Conservation (phyloP, 2,797 vertebrate genomes). For the Scolopax bukidnonensis region DNA sequence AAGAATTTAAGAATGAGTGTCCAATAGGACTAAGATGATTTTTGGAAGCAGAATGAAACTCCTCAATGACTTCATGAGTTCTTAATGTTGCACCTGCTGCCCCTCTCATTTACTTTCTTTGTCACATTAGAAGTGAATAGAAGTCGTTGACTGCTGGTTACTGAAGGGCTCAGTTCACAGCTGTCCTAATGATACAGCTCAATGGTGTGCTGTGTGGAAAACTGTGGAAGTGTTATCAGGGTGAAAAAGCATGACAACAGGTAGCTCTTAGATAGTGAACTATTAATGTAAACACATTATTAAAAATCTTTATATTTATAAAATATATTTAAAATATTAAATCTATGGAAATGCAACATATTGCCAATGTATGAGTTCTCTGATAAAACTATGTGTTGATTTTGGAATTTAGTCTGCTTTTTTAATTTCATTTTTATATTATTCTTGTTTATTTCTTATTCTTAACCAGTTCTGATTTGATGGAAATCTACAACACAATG, state of each 20-base stretch:
- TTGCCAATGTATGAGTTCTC: neutral
- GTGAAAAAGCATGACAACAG: neutral
- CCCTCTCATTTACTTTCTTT: neutral
- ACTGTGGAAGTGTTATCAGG: neutral
- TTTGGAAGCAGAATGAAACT: neutral
- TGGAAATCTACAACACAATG: neutral
- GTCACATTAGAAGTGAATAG: neutral
- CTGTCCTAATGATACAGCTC: neutral
- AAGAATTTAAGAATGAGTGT: neutral
- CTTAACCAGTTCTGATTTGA: neutral
- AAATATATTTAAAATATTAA: neutral
- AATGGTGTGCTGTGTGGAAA: neutral
- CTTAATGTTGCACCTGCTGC: neutral
- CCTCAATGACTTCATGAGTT: neutral
- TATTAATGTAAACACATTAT: neutral
- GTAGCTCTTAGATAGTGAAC: neutral
- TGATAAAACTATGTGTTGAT: neutral
- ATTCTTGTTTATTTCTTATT: neutral
- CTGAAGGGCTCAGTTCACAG: neutral
- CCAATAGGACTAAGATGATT: neutral
- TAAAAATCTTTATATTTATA: neutral
- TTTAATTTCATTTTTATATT: neutral
- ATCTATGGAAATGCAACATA: neutral
- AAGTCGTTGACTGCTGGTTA: neutral
- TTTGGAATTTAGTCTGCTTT: neutral